phyloP scores from a whole-genome alignment of 2,888 invertebrate genomes.

The Axea sp. region DNA sequence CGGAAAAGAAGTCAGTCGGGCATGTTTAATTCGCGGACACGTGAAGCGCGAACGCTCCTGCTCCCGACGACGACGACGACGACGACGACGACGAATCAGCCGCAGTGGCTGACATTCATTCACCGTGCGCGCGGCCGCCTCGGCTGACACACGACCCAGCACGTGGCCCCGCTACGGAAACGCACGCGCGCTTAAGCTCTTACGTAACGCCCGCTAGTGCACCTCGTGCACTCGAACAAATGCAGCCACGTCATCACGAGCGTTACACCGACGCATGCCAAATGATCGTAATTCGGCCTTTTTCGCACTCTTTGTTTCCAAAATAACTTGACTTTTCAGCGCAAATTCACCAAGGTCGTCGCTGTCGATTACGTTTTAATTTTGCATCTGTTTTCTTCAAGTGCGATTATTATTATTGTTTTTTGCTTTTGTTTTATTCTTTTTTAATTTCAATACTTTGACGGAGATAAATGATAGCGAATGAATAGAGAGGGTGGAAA shows the following conservation, averaged over 20 bases:
- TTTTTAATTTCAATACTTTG: too few relatives aligned
- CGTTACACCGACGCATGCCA: constrained; percentile 12
- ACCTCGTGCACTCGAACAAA: constrained; percentile 43
- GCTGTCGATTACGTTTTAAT: too few relatives aligned
- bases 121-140: constrained; percentile 38
- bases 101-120: constrained; percentile 66
- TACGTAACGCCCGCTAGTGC: constrained; percentile 59
- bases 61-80: constrained; percentile 11
- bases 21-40: constrained; percentile 62
- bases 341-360: constrained; percentile 18
- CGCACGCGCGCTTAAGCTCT: constrained; percentile 63
- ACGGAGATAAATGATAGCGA: too few relatives aligned
- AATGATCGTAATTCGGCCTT: constrained; percentile 1
- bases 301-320: constrained; percentile 20
- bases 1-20: constrained; percentile 19
- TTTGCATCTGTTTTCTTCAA: too few relatives aligned
- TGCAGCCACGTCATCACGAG: constrained; percentile 30
- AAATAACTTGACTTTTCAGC: constrained; percentile 14
- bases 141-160: constrained; percentile 60
- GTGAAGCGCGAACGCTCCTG: constrained; percentile 40
- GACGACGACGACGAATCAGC: constrained; percentile 10
- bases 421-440: too few relatives aligned
- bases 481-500: too few relatives aligned
- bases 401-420: too few relatives aligned
- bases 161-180: constrained; percentile 65